These are phyloP conservation scores for Drosophila parabipectinata DNA, from an alignment of 1,140 invertebrate genomes.

Conservation along the genomic window DNA sequence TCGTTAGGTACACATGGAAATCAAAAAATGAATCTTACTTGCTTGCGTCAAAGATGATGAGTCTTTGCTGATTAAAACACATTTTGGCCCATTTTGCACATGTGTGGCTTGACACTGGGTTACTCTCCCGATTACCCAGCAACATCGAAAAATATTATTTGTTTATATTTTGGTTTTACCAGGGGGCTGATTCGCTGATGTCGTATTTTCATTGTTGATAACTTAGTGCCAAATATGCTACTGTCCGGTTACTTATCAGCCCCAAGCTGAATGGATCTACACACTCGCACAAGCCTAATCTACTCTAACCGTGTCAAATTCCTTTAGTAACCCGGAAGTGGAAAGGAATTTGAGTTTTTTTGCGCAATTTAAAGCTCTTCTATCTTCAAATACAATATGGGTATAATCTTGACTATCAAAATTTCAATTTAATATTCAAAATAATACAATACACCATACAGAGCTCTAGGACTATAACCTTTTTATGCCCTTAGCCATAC, in stretches of 20 bases:
- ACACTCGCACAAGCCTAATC: background rate
- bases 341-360: background rate
- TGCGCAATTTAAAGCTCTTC: too few relatives aligned
- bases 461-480: too few relatives aligned
- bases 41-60: slow-evolving; percentile 63
- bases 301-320: background rate
- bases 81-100: slow-evolving; percentile 20
- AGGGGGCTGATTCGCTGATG: background rate
- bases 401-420: too few relatives aligned
- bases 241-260: background rate
- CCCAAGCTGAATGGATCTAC: background rate
- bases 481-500: too few relatives aligned
- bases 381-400: too few relatives aligned
- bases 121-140: slow-evolving; percentile 31
- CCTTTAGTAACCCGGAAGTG: slow-evolving; percentile 1
- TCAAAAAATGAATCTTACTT: slow-evolving; percentile 8
- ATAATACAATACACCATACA: too few relatives aligned
- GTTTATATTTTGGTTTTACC: background rate
- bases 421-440: too few relatives aligned
- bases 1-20: background rate
- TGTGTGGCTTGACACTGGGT: slow-evolving; percentile 20
- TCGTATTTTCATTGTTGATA: background rate
- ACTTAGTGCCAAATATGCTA: background rate
- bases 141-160: slow-evolving; percentile 20
- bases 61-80: slow-evolving; percentile 41